Base-by-base conservation (phyloP, 2,888 invertebrate genomes). In the Cremastinae sp. region DNA sequence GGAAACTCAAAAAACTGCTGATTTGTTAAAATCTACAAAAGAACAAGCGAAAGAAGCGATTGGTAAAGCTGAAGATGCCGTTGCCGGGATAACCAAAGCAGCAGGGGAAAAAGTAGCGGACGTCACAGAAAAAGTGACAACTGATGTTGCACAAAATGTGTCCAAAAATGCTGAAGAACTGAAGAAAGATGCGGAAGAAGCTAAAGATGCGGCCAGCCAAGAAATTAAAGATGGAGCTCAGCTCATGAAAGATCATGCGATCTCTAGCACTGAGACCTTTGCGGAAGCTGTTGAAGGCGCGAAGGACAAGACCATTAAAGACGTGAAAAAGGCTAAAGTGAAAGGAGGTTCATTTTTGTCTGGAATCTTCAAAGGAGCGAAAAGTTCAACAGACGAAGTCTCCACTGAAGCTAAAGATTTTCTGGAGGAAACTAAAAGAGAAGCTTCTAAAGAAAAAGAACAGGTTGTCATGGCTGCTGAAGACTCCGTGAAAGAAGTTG, bases 331-430 rank as follows among this genome's bases (percentile, higher is more conserved):
- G 41, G 78, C 77, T 0, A 86, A 84, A 45, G 83, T 85, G 0
- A 87, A 86, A 62, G 49, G 74, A 1, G 75, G 81, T 0, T 82
- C 83, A 0, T 85, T 87, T 41, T 75, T 87, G 1, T 85, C 87
- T 0, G 85, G 86, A 1, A 78, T 87, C 2, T 82, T 86, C 1
- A 86, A 85, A 47, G 83, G 84, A 4, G 80, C 80, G 0, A 88
- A 86, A 45, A 83, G 85, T 16, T 71, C 80, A 0, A 80, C 78
- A 0, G 78, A 74, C 2, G 76, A 75, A 8, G 77, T 64, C 2
- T 55, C 78, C 7, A 78, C 80, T 2, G 80, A 83, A 22, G 84
- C 83, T 12, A 85, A 84, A 51, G 75, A 74, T 10, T 59, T 64
- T 10, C 28, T 41, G 1, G 74, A 77, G n/a, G 62, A 78, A 7